Evolutionary conservation across 2,113 vertebrate species (phyloP).

Genomic region (Pygathrix nemaeus): DNA sequence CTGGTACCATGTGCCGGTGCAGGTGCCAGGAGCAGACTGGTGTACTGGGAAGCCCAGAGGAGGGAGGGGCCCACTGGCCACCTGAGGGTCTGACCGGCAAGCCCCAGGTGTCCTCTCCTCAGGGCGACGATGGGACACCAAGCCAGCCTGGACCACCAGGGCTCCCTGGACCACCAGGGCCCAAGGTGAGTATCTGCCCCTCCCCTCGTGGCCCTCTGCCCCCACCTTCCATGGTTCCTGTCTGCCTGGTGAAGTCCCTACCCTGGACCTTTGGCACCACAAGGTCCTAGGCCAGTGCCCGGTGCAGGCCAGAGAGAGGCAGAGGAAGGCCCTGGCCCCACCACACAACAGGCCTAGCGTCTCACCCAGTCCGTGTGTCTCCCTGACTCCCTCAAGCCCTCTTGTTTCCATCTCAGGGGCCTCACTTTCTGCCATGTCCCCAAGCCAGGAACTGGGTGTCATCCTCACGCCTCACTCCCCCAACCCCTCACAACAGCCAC

Average conservation of each 20-base stretch:
- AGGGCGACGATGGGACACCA: slow-evolving; percentile 91
- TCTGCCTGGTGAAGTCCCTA: background rate
- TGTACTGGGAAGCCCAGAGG: background rate
- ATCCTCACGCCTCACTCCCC: background rate
- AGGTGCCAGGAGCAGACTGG: background rate
- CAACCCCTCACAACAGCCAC: background rate
- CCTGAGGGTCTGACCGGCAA: background rate
- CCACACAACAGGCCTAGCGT: background rate
- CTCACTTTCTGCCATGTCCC: background rate
- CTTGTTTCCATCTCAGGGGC: background rate
- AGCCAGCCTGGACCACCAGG: slow-evolving; percentile 85
- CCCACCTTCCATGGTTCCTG: background rate
- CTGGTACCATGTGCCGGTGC: background rate
- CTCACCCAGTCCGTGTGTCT: no score
- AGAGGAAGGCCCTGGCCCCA: background rate
- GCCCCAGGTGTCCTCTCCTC: slow-evolving; percentile 46
- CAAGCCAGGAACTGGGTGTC: background rate
- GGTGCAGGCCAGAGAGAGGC: background rate
- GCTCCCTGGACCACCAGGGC: slow-evolving; percentile 84
- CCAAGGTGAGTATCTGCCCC: slow-evolving; percentile 83
- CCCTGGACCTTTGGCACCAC: background rate
- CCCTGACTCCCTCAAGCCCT: background rate
- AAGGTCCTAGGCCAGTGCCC: accelerated
- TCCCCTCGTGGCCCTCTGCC: background rate
- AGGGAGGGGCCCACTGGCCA: no score